A percentile compares a stretch with the other conserved stretches of the same genome.
Conservation (phyloP, 2,113 vertebrate genomes). For the Sinocyclocheilus anophthalmus region DNA sequence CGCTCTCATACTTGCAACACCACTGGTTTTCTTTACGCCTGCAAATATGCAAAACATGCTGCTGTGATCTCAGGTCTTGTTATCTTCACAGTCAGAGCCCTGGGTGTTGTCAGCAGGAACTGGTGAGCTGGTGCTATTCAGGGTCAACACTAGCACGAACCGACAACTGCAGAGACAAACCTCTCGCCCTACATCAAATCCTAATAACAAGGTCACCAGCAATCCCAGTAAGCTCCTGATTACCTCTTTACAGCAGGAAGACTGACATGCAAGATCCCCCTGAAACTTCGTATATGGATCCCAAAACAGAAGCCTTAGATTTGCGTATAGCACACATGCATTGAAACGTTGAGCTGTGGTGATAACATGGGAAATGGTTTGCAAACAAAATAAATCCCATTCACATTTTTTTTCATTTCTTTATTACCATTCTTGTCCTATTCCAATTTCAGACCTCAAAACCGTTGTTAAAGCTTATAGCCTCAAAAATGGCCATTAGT, state of each 20-base stretch:
- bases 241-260: neutral
- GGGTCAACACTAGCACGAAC: neutral
- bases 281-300: neutral
- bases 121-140: constrained; percentile 6
- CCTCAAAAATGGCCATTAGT: neutral
- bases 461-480: neutral
- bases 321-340: neutral
- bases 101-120: constrained; percentile 34
- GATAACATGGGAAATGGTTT: neutral
- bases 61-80: constrained; percentile 22
- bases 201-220: constrained; percentile 20
- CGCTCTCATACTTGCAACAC: neutral
- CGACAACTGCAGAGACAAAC: neutral
- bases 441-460: neutral
- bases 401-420: neutral
- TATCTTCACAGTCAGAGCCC: constrained; percentile 25
- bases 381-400: neutral
- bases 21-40: constrained; percentile 22
- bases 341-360: neutral
- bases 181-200: constrained; percentile 3
- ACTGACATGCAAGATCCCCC: neutral
- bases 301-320: neutral
- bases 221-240: constrained; percentile 35
- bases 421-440: neutral
- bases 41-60: constrained; percentile 37